Evolutionary conservation across 2,888 invertebrate species (phyloP).

Genomic region (Xylophagus ater): DNA sequence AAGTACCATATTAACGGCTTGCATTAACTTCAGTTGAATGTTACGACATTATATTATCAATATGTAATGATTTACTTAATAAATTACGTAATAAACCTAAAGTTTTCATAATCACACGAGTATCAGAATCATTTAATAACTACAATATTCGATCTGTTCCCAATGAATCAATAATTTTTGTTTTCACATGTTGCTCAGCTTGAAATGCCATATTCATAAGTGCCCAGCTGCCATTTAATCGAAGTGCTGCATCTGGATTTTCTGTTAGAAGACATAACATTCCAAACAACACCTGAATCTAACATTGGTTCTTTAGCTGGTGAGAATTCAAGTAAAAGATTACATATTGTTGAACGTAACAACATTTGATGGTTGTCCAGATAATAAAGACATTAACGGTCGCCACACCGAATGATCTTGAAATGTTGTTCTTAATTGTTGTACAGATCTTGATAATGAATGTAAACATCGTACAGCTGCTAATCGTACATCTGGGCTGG

Average conservation of each 20-base stretch:
- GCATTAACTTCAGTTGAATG: constrained; percentile 67
- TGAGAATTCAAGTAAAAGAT: constrained; percentile 85
- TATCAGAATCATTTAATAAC: constrained; percentile 78
- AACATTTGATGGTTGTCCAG: constrained; percentile 50
- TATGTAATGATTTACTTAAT: constrained; percentile 75
- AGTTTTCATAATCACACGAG: constrained; percentile 83
- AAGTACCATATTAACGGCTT: constrained; percentile 62
- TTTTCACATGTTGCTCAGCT: constrained; percentile 82
- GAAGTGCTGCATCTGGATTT: constrained; percentile 65
- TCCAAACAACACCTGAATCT: constrained; percentile 78
- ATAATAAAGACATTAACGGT: constrained; percentile 73
- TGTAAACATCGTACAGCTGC: constrained; percentile 85
- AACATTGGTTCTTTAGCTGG: constrained; percentile 90
- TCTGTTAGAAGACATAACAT: constrained; percentile 71
- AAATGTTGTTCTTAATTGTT: constrained; percentile 83
- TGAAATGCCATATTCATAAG: constrained; percentile 60
- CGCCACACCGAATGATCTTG: constrained; percentile 86
- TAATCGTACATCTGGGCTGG: constrained; percentile 53
- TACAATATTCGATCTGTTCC: constrained; percentile 86
- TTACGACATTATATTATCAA: constrained; percentile 75
- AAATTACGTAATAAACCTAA: constrained; percentile 78
- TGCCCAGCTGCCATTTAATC: constrained; percentile 87
- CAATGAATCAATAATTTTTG: constrained; percentile 69
- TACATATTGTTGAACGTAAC: constrained; percentile 88
- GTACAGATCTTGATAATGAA: constrained; percentile 83